Evolutionary conservation across 2,113 vertebrate genomes (phyloP), one percentile per base, ranked within the genome.

Genomic region (Melanocharis versteri): DNA sequence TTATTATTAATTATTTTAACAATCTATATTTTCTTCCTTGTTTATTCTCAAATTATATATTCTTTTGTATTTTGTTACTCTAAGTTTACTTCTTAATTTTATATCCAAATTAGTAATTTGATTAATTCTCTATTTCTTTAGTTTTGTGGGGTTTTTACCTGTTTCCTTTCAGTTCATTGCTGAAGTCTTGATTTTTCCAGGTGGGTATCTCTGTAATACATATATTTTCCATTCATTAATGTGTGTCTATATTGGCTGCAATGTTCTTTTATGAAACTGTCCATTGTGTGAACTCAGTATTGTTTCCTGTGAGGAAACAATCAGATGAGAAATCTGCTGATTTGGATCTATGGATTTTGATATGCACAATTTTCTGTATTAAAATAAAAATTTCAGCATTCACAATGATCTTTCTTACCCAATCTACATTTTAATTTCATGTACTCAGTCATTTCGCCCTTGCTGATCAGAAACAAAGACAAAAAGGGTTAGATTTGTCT

Each of bases 131-230:
- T 17, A 10, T 45, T 80, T 54, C 12, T 51, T 65, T 71, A 20
- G 0, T 50, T 57, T 57, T 30, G 2, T 24, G 11, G 9, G 2
- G 0, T 1, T 78, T 78, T 70, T 19, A 11, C 3, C 4, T 26
- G 19, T 57, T 87, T 75, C 1, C 15, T 57, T 83, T 66, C 37
- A n/a, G 5, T 9, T 68, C 10, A 35, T 47, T 28, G 9, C 26
- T 51, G 27, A 82, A 37, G 4, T 61, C 3, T 10, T n/a, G 28
- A 27, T 78, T 89, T 77, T 89, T 30, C 22, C 15, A 26, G 33
- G 19, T 60, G 9, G 3, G 2, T 39, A 15, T 30, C 24, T 62
- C 24, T 64, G 8, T 48, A 53, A 48, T 51, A 77, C 5, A 2
- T 31, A 2, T 70, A 27, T 54, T 58, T 65, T 80, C 31, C 16